Conservation (phyloP, 23 tunicate species). For the Corella eumyota region DNA sequence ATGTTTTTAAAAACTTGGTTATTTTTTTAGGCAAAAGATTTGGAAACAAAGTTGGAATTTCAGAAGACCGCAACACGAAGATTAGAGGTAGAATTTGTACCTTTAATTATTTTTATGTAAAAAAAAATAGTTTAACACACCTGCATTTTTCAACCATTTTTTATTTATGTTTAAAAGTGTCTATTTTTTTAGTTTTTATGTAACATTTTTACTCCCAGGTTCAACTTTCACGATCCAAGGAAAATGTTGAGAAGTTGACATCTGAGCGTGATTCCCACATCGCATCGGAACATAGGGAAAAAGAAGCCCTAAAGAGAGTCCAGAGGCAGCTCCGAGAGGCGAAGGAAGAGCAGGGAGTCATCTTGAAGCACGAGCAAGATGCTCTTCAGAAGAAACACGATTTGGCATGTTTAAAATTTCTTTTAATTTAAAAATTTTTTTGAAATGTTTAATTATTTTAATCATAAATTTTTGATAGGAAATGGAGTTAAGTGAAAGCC, state of each 20-base stretch:
- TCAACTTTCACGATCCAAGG: slow-evolving; percentile 63
- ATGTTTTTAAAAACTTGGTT: background rate
- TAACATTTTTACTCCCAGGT: slow-evolving; percentile 41
- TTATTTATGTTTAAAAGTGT: background rate
- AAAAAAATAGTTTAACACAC: background rate
- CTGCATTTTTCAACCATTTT: background rate
- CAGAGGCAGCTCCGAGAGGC: slow-evolving; percentile 69
- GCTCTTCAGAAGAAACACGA: slow-evolving; percentile 65
- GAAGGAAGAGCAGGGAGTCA: slow-evolving; percentile 64
- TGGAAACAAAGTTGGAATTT: slow-evolving; percentile 87
- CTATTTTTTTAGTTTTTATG: no score
- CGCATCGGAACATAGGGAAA: slow-evolving; percentile 60
- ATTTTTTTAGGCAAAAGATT: slow-evolving; percentile 47
- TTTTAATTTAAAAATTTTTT: background rate
- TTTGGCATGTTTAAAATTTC: slow-evolving; percentile 24
- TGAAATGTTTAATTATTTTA: background rate
- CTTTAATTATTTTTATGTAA: background rate
- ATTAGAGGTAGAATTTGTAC: slow-evolving; percentile 34
- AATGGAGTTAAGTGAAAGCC: slow-evolving; percentile 56
- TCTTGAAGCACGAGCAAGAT: slow-evolving; percentile 73
- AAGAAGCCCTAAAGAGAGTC: slow-evolving; percentile 48
- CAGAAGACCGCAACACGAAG: slow-evolving; percentile 68
- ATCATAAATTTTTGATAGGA: no score
- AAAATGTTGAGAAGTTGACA: slow-evolving; percentile 47
- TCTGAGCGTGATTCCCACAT: slow-evolving; percentile 46